These are phyloP conservation scores for Heptranchias perlo DNA, from an alignment of 2,113 vertebrate species.

Conservation along the genomic window DNA sequence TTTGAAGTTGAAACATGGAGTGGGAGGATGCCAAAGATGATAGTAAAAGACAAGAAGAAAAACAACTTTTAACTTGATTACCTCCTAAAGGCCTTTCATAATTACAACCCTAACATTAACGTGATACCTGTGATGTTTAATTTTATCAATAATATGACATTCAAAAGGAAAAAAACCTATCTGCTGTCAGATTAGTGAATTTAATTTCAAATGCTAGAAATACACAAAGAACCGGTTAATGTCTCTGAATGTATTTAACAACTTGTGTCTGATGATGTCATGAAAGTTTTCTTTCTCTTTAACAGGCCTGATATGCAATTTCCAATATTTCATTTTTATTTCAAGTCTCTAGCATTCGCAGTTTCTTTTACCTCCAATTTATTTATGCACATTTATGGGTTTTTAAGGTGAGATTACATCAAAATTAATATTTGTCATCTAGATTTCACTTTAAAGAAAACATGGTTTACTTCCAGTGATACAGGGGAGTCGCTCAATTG, in stretches of 20 bases:
- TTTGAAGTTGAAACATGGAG: not conserved
- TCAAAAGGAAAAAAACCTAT: not conserved
- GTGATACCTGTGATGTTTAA: not conserved
- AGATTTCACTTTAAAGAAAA: not conserved
- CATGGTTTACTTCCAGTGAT: not conserved
- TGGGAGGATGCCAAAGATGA: not conserved
- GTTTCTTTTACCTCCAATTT: not conserved
- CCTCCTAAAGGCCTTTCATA: not conserved
- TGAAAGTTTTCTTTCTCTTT: not conserved
- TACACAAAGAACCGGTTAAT: not conserved
- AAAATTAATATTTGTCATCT: not conserved
- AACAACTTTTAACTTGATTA: not conserved
- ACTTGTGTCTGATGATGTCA: not conserved
- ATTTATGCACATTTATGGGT: not conserved
- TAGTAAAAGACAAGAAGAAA: not conserved
- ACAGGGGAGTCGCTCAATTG: too few species aligned
- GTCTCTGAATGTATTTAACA: not conserved
- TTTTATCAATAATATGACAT: not conserved
- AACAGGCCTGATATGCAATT: not conserved
- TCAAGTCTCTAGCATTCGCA: not conserved
- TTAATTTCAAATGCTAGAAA: not conserved
- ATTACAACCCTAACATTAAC: not conserved
- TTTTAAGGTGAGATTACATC: not conserved
- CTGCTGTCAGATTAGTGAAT: not conserved
- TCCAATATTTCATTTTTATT: not conserved